Conservation (phyloP, 2,888 invertebrate genomes). For the Tipula lateralis region DNA sequence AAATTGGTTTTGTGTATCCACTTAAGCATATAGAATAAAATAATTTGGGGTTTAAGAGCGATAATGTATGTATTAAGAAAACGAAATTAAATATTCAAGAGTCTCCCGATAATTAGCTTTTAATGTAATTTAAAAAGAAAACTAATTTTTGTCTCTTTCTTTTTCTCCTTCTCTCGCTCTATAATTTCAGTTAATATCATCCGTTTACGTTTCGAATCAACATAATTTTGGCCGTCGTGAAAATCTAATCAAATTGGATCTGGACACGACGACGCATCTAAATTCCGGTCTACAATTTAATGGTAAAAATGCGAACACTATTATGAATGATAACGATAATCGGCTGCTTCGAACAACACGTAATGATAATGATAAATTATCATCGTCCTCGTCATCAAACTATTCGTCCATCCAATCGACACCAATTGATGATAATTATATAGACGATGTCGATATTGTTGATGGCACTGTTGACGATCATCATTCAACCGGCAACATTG, state of each 20-base stretch:
- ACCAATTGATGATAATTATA: slow-evolving; percentile 36
- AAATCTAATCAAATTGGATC: slow-evolving; percentile 37
- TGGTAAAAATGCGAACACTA: slow-evolving; percentile 2
- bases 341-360: not conserved
- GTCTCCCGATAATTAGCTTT: not conserved
- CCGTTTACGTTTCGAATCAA: slow-evolving; percentile 28
- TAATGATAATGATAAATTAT: slow-evolving; percentile 20
- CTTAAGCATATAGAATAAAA: not conserved
- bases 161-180: not conserved
- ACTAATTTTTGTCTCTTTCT: not conserved
- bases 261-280: slow-evolving; percentile 34
- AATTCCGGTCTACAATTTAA: slow-evolving; percentile 12
- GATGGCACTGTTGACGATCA: not conserved
- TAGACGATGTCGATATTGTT: slow-evolving; percentile 34
- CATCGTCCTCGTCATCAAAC: slow-evolving; percentile 20
- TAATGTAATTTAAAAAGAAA: not conserved
- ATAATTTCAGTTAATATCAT: slow-evolving; percentile 27
- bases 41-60: not conserved
- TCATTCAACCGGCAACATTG: not conserved
- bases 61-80: not conserved
- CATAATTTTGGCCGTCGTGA: slow-evolving; percentile 32
- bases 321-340: slow-evolving; percentile 24
- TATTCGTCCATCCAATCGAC: slow-evolving; percentile 35
- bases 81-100: not conserved
- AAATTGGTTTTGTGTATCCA: not conserved